phyloP scores from a whole-genome alignment of 2,888 invertebrate genomes.

The Mythimna impura region DNA sequence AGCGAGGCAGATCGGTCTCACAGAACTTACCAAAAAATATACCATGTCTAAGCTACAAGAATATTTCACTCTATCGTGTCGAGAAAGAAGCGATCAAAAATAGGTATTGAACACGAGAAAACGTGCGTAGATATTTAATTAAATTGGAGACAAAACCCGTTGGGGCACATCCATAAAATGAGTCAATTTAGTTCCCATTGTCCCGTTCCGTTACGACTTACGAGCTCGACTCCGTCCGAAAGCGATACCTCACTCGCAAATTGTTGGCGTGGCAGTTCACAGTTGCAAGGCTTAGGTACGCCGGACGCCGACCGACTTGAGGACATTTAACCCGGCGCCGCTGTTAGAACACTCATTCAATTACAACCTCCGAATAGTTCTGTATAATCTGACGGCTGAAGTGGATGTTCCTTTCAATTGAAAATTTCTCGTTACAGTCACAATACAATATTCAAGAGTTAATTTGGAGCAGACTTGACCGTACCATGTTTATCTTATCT shows the following conservation, averaged over 20 bases:
- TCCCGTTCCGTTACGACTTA: conserved; percentile 24
- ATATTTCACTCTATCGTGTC: neutral
- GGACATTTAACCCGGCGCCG: conserved; percentile 21
- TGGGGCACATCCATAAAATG: conserved; percentile 48
- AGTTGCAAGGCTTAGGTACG: neutral
- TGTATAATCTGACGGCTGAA: conserved; percentile 30
- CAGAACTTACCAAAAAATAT: neutral
- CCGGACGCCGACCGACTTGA: neutral
- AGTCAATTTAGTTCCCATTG: conserved; percentile 45
- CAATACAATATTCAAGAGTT: conserved; percentile 30
- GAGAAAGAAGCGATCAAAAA: neutral
- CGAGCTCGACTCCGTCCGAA: conserved; percentile 12
- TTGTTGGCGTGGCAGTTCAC: conserved; percentile 24
- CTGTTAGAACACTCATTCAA: conserved; percentile 44
- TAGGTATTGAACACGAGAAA: conserved; percentile 5
- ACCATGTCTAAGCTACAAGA: neutral
- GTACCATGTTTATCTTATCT: conserved; percentile 41
- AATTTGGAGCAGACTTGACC: conserved; percentile 26
- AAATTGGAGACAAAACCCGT: conserved; percentile 39
- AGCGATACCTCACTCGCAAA: conserved; percentile 34
- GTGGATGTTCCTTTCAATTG: conserved; percentile 18
- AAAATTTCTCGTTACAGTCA: conserved; percentile 13
- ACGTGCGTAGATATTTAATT: conserved; percentile 25
- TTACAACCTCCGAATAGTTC: conserved; percentile 40
- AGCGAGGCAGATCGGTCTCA: neutral